These are phyloP conservation scores for Lepus oiostolus DNA, from an alignment of 2,797 vertebrate genomes.

Conservation along the genomic window DNA sequence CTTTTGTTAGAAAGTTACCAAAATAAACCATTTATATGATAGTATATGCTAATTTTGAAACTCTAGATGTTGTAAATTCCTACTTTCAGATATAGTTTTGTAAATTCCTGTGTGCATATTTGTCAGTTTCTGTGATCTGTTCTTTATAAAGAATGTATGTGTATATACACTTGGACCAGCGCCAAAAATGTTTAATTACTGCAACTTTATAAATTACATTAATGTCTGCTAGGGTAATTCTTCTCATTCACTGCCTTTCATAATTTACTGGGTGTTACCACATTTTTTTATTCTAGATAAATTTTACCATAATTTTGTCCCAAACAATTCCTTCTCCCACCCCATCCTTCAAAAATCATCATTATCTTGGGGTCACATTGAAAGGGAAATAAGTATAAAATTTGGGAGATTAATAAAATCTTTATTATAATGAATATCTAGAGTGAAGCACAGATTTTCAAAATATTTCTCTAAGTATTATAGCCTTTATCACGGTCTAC, in stretches of 20 bases:
- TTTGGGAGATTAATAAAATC: background rate
- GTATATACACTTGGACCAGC: background rate
- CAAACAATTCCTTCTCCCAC: background rate
- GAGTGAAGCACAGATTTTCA: background rate
- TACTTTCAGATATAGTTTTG: slow-evolving; percentile 35
- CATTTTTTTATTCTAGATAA: background rate
- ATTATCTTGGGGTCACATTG: background rate
- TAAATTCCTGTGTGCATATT: slow-evolving; percentile 16
- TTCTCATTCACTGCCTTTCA: slow-evolving; percentile 38
- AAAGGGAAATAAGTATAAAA: background rate
- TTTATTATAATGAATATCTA: slow-evolving; percentile 31
- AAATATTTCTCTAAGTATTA: background rate
- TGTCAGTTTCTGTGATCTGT: slow-evolving; percentile 18
- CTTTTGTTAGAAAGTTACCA: slow-evolving; percentile 7
- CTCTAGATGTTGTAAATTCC: slow-evolving; percentile 14
- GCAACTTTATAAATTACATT: slow-evolving; percentile 10
- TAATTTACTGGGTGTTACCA: slow-evolving; percentile 30
- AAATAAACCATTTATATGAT: background rate
- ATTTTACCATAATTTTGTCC: slow-evolving; percentile 35
- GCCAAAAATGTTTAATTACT: background rate
- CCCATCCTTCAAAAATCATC: background rate
- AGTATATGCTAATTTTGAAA: slow-evolving; percentile 38
- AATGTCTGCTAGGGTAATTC: background rate
- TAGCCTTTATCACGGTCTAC: background rate
- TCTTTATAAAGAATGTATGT: background rate